These are phyloP conservation scores for Carlito syrichta DNA, from an alignment of 2,113 vertebrate genomes.

Conservation along the genomic window DNA sequence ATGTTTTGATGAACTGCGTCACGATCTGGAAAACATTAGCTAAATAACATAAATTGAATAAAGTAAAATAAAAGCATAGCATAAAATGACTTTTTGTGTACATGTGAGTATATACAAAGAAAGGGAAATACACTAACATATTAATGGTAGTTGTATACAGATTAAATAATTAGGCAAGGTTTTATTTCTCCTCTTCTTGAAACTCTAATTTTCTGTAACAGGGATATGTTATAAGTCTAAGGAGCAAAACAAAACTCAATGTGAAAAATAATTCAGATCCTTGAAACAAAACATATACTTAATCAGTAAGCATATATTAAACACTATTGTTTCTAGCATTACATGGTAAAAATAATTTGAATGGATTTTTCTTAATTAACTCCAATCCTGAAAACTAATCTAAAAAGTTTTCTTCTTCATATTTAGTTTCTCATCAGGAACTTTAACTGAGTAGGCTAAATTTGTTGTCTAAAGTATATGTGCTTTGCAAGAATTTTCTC, in stretches of 20 bases:
- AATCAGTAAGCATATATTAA: background rate
- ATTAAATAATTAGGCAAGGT: background rate
- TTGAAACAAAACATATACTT: background rate
- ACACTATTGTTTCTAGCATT: background rate
- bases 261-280: background rate
- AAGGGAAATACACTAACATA: background rate
- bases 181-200: background rate
- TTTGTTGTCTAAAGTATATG: background rate
- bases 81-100: background rate
- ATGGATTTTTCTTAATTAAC: background rate
- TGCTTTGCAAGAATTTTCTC: background rate
- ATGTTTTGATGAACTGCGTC: background rate
- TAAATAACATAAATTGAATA: background rate
- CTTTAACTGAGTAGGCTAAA: background rate
- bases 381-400: background rate
- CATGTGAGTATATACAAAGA: background rate
- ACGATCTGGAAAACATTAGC: background rate
- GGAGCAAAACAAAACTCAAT: background rate
- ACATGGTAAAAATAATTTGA: background rate
- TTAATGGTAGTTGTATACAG: background rate
- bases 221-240: background rate
- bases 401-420: background rate
- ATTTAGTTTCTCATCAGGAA: background rate
- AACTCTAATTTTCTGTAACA: background rate
- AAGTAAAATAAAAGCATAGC: background rate